Base-by-base conservation (phyloP, 2,797 vertebrate genomes). In the Poliocrania exsul region DNA sequence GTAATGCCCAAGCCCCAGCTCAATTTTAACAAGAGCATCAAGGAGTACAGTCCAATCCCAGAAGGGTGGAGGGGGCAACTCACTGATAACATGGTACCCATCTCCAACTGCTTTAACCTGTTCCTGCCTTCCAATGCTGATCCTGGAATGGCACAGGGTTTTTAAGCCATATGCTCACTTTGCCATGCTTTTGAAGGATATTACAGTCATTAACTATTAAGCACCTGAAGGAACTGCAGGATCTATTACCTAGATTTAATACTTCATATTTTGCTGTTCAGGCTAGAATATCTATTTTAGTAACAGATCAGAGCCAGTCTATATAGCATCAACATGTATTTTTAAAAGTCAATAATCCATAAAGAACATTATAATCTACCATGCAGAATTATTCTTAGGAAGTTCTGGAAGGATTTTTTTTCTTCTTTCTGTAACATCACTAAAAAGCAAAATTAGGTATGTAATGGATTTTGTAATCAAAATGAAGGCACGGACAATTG, bases 121-220 rank as follows among this genome's bases (percentile, higher is more conserved):
- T 11, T 92, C 37, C 82, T 92, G 64, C 69, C 64, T 86, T 81
- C 71, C 88, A 79, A 25, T 1, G 11, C 77, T 80, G 82, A 78
- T 56, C 81, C 73, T 67, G 46, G 58, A 69, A 77, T 79, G 67
- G 78, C 77, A 95, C 0, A 50, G 73, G 79, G 93, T 65, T 79
- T 75, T 9, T 65, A 38, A 82, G 66, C 87, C 94, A 57, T 60
- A 47, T n/a, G 81, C 77, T 95, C 86, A 51, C 92, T 87, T 70
- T 74, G 82, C 86, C 4, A 4, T 58, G 84, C 67, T 90, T 92
- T 57, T 94, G 84, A 86, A 92, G 86, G 81, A 95, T 95, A 96
- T 93, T 94, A 79, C 69, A 60, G 65, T 95, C 91, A 95, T 95
- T 95, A 96, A 95, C 94, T 92, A 95, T 24, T 87, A 94, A 94